Evolutionary conservation across 2,113 vertebrate species (phyloP), one percentile per base, ranked within the genome.

Genomic region (Pangasianodon gigas): DNA sequence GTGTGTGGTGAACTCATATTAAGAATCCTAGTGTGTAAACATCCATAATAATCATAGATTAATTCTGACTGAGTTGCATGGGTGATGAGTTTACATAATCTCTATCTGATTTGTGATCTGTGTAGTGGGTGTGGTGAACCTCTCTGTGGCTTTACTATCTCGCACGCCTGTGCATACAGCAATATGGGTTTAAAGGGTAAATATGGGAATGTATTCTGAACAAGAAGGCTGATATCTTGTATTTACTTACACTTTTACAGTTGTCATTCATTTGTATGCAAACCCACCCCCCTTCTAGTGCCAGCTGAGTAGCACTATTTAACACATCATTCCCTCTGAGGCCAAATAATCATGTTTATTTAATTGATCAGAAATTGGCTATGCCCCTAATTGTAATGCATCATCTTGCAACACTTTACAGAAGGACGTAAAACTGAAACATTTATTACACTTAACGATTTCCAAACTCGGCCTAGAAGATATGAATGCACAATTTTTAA

Each of bases 21-120:
- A 82, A 67, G 67, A 91, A 89, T 91, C 88, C 88, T 89, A n/a
- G 85, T 90, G 89, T 84, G 79, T 89, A 92, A 89, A 89, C 87
- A 88, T 88, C 83, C 87, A 90, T 88, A 90, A 86, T 90, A 91
- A 86, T 88, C 85, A 89, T n/a, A 89, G 89, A 88, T 88, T 86
- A 54, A 86, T 88, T 91, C 83, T 65, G 75, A 83, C 77, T 80
- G 84, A 88, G 83, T 67, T 44, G 29, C 37, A 79, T 24, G n/a
- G 89, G 54, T 88, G 81, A 91, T 88, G 65, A 83, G 86, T 88
- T 90, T 90, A 82, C 60, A 90, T 86, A 88, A 90, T 77, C 89
- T 85, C 80, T 85, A 88, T 83, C 84, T 86, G 65, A 54, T 84
- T 54, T 86, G 58, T 82, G 75, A 86, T 77, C 46, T 86, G 46